phyloP scores from a whole-genome alignment of 2,113 vertebrate species.

The Theristicus caerulescens region DNA sequence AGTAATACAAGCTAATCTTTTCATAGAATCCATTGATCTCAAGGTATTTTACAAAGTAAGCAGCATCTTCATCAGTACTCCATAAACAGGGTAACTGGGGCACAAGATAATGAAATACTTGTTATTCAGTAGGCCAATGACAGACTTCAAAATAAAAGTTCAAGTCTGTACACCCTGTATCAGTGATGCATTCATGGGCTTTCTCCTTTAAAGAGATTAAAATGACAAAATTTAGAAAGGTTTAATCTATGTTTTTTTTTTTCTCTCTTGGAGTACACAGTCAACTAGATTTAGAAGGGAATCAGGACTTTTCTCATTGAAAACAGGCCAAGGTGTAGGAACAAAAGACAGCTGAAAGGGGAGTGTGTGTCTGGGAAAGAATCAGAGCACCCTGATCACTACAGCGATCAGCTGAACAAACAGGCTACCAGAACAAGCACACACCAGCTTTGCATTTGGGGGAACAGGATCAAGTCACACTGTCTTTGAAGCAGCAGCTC shows the following conservation, averaged over 20 bases:
- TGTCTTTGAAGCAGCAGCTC: neutral
- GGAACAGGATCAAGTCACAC: neutral
- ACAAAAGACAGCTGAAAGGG: neutral
- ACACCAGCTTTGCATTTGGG: accelerated
- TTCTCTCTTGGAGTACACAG: neutral
- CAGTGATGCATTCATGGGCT: neutral
- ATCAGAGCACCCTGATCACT: neutral
- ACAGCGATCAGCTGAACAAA: accelerated
- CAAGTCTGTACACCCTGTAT: no score
- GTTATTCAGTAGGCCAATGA: neutral
- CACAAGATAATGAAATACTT: neutral
- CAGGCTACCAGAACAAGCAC: neutral
- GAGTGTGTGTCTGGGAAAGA: neutral
- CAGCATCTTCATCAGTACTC: neutral
- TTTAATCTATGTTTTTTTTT: neutral
- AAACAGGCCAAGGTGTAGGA: neutral
- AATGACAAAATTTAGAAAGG: neutral
- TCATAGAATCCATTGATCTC: neutral
- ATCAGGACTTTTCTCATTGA: neutral
- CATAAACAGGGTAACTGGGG: neutral
- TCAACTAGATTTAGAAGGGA: neutral
- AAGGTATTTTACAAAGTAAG: neutral
- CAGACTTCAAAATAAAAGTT: neutral
- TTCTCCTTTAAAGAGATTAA: neutral
- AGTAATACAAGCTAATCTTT: neutral